These are phyloP conservation scores for Erpetoichthys calabaricus DNA, from an alignment of 2,797 vertebrate species.

Conservation along the genomic window DNA sequence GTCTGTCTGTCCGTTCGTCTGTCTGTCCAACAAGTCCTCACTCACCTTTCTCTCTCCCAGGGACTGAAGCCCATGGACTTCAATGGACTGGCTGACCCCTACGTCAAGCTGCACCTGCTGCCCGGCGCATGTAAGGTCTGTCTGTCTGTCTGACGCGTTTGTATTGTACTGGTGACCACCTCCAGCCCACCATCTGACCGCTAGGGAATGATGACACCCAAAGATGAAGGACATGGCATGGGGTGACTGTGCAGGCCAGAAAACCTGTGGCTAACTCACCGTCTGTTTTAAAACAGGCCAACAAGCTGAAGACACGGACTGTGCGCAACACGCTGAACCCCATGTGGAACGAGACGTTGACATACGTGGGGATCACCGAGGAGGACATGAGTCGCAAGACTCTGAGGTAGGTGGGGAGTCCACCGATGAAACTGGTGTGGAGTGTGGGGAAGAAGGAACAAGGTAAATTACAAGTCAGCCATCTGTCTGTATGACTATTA, in stretches of 20 bases:
- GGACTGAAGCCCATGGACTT: slow-evolving; percentile 86
- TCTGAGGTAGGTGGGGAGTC: slow-evolving; percentile 48
- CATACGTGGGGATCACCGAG: slow-evolving; percentile 69
- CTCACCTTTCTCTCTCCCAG: slow-evolving; percentile 30
- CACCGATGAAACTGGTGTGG: too few species aligned
- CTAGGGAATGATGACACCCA: too few species aligned
- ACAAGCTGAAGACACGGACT: slow-evolving; percentile 81
- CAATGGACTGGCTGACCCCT: slow-evolving; percentile 76
- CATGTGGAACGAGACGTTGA: slow-evolving; percentile 76
- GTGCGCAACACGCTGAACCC: slow-evolving; percentile 79
- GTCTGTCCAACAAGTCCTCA: slow-evolving; percentile 2
- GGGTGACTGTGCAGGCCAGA: neutral
- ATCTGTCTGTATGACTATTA: too few species aligned
- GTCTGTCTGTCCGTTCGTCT: slow-evolving; percentile 15
- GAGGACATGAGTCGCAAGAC: slow-evolving; percentile 82
- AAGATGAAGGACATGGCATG: neutral
- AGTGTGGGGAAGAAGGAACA: neutral
- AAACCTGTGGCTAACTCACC: neutral
- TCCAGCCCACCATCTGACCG: too few species aligned
- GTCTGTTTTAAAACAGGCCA: slow-evolving; percentile 45
- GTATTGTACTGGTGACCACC: too few species aligned
- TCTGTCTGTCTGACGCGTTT: slow-evolving; percentile 13
- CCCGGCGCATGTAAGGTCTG: slow-evolving; percentile 77
- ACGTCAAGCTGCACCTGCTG: slow-evolving; percentile 76
- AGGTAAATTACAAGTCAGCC: neutral